Percentiles rank a stretch among this genome's conserved stretches.
Evolutionary conservation across 2,888 invertebrate genomes (phyloP).

Genomic region (Oxystoma pomonae): DNA sequence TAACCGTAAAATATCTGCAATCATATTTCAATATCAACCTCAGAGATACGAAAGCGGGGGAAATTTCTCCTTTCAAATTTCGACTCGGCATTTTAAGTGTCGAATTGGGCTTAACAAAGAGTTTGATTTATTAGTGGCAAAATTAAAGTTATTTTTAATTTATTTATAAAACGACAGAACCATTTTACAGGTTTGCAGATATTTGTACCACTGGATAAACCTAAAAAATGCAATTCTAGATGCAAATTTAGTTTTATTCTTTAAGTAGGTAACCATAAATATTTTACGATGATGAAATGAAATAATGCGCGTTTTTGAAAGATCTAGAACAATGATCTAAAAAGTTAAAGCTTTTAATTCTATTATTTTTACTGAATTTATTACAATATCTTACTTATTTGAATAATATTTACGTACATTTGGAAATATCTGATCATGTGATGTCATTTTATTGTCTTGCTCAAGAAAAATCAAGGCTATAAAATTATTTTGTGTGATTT

Average conservation of each 20-base stretch:
- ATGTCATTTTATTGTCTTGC: background rate
- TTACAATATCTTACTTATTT: background rate
- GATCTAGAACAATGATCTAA: background rate
- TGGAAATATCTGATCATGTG: background rate
- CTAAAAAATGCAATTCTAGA: too few species aligned
- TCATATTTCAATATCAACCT: conserved; percentile 19
- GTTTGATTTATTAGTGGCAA: background rate
- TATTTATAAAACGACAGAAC: too few species aligned
- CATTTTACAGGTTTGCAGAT: background rate
- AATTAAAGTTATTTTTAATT: background rate
- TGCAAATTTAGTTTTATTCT: background rate
- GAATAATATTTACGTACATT: background rate
- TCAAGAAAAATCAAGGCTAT: background rate
- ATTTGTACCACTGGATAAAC: too few species aligned
- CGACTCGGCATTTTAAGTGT: background rate
- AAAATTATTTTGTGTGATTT: too few species aligned
- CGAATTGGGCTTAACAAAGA: background rate
- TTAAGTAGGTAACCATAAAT: background rate
- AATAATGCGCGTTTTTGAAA: background rate
- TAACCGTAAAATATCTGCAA: conserved; percentile 18
- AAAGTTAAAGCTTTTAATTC: background rate
- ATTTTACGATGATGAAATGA: background rate
- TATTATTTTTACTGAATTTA: background rate
- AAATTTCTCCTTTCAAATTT: background rate
- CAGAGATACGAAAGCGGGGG: conserved; percentile 11